Conservation (phyloP, 2,888 invertebrate genomes). For the Synergus japonicus region DNA sequence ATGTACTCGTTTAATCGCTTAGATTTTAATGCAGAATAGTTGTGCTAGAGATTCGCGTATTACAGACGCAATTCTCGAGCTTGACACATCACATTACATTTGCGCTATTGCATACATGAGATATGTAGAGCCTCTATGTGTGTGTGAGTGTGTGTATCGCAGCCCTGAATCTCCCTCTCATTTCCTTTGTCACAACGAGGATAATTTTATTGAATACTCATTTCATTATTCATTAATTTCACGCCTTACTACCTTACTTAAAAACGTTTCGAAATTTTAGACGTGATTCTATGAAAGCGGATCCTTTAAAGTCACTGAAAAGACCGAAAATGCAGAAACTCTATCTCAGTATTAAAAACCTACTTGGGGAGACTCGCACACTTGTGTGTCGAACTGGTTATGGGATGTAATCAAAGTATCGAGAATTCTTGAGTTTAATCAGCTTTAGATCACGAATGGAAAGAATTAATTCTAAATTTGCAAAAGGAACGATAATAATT, state of each 20-base stretch:
- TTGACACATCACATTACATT: slow-evolving; percentile 1
- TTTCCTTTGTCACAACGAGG: slow-evolving; percentile 53
- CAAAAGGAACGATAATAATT: no score
- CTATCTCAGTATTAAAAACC: background rate
- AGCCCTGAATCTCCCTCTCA: slow-evolving; percentile 41
- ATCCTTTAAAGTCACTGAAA: background rate
- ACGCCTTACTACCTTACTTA: slow-evolving; percentile 2
- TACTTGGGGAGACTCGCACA: background rate
- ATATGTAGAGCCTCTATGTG: slow-evolving; percentile 49
- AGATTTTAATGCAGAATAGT: no score
- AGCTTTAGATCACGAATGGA: no score
- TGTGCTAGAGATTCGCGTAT: slow-evolving; percentile 43
- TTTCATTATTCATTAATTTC: slow-evolving; percentile 56
- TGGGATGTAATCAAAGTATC: no score
- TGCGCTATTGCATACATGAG: slow-evolving; percentile 53
- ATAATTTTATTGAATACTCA: slow-evolving; percentile 63
- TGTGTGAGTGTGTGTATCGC: background rate
- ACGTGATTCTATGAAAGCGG: background rate
- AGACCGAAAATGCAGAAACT: background rate
- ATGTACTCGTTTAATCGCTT: no score
- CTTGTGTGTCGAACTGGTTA: background rate
- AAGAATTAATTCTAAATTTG: no score
- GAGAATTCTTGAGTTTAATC: no score
- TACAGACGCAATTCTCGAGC: slow-evolving; percentile 17
- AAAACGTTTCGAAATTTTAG: background rate